Evolutionary conservation across 2,888 invertebrate genomes (phyloP).

Genomic region (Oxyteleia sp.): DNA sequence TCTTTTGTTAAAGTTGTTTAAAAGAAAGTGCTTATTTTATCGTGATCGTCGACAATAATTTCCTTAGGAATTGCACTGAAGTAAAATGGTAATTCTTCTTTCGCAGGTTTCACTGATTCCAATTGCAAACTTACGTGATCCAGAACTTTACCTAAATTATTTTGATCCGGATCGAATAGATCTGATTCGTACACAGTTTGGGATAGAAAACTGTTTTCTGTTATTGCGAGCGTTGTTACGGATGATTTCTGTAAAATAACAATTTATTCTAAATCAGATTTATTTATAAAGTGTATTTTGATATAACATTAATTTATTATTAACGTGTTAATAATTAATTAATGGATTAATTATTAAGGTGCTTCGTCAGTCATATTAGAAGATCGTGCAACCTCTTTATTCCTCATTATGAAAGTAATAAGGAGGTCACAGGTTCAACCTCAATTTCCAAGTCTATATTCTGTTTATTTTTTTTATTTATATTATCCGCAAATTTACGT

Average conservation of each 20-base stretch:
- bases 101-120: constrained; percentile 74
- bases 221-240: constrained; percentile 71
- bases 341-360: too few relatives aligned
- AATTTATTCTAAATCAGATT: background rate
- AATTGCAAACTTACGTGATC: constrained; percentile 76
- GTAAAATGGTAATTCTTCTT: constrained; percentile 64
- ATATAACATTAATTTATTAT: too few relatives aligned
- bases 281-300: background rate
- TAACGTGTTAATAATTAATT: too few relatives aligned
- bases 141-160: constrained; percentile 72
- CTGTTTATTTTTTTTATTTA: too few relatives aligned
- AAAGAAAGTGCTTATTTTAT: constrained; percentile 55
- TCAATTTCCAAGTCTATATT: too few relatives aligned
- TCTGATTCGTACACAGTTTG: constrained; percentile 78
- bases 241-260: constrained; percentile 76
- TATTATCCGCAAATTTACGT: too few relatives aligned
- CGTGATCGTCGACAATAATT: constrained; percentile 64
- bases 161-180: constrained; percentile 72
- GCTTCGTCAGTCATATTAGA: too few relatives aligned
- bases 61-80: constrained; percentile 65
- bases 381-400: too few relatives aligned
- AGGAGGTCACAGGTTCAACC: too few relatives aligned
- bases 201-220: constrained; percentile 69
- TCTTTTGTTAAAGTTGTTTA: too few relatives aligned
- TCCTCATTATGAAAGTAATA: too few relatives aligned